Conservation (phyloP, 2,797 vertebrate species). For the Catharus ustulatus region DNA sequence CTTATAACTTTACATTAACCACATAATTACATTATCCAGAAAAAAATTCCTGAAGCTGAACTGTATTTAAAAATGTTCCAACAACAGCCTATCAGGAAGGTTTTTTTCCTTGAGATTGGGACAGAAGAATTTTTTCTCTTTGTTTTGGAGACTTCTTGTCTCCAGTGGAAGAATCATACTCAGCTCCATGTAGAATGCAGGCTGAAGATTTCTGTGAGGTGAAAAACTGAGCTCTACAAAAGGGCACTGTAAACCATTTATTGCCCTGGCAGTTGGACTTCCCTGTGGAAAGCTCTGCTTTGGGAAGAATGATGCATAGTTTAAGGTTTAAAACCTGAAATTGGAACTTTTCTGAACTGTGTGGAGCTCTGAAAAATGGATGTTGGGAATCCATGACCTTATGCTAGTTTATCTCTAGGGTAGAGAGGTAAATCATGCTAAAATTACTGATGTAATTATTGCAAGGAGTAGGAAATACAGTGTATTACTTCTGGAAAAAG, state of each 20-base stretch:
- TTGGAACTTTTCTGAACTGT: background rate
- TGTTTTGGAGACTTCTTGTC: background rate
- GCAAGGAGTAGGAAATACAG: background rate
- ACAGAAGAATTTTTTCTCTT: background rate
- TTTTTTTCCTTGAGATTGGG: background rate
- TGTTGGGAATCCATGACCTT: background rate
- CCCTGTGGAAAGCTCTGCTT: background rate
- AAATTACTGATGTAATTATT: background rate
- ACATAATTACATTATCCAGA: constrained; percentile 5
- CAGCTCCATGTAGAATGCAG: background rate
- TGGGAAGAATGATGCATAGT: background rate
- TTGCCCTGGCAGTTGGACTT: background rate
- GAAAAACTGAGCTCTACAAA: background rate
- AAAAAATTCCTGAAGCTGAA: background rate
- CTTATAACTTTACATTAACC: background rate
- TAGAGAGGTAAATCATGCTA: background rate
- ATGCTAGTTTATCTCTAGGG: background rate
- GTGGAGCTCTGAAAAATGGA: background rate
- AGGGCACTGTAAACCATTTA: background rate
- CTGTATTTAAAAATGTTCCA: background rate
- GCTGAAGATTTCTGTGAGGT: background rate
- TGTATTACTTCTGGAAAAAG: background rate
- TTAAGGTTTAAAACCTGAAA: background rate
- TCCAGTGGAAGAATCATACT: background rate
- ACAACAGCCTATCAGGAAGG: background rate